Evolutionary conservation across 2,113 vertebrate genomes (phyloP), one percentile per base, ranked within the genome.

Genomic region (Oreotrochilus melanogaster): DNA sequence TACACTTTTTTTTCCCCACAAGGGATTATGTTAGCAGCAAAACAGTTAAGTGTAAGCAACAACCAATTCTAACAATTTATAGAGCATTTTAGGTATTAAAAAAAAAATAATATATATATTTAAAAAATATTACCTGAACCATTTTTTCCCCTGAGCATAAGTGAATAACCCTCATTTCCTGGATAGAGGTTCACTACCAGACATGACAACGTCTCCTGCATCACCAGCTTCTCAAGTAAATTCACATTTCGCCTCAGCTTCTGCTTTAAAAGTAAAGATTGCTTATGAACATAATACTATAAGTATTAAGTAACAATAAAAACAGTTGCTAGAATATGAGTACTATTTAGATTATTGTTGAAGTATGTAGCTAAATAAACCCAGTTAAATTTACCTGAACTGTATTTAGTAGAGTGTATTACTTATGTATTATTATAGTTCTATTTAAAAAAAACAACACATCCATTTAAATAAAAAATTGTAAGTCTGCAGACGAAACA

Each of bases 81-180:
- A 57, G 2, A 58, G 9, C 28, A 60, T 42, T 86, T 28, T 17
- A 7, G 85, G 14, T 50, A 84, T 50, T 75, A 80, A 74, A 18
- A 37, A 74, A 58, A 75, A 60, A 35, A 57, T 78, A 35, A 9
- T 13, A 39, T 39, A 39, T 39, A 12, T 39, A 39, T 37, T 37
- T 37, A 11, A 12, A 53, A 57, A 92, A 24, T 42, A 71, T 97
- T 98, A 99, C 99, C 99, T 96, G 99, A 99, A 93, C 99, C 99
- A 98, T 99, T 99, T 98, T 99, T 99, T 47, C 99, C 99, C 98
- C 99, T 98, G 95, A 99, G 99, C 99, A 99, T 99, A 95, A 99
- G 97, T 31, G 99, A 99, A 95, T 99, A 99, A 89, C 99, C 99
- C 96, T 99, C 99, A 75, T 99, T 99, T 97, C 99, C 99, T 28